Evolutionary conservation across 2,113 vertebrate genomes (phyloP).

Genomic region (Muscicapa adusta): DNA sequence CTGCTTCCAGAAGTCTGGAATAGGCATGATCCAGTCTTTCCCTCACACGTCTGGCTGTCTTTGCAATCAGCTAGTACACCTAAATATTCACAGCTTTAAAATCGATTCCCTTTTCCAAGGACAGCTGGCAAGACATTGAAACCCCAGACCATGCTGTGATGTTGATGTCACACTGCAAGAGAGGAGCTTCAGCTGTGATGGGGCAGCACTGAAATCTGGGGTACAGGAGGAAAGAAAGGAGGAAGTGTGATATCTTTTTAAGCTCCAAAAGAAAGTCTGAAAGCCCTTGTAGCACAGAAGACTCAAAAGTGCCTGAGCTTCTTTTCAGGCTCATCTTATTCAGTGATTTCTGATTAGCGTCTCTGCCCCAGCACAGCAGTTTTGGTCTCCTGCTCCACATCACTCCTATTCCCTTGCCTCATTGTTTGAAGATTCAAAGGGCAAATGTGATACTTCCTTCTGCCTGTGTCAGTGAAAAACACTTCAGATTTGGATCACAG

Average conservation of each 20-base stretch:
- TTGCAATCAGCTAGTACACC: not conserved
- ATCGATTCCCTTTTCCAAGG: conserved; percentile 12
- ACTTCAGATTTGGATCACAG: not conserved
- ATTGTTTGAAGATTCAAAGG: not conserved
- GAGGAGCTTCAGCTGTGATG: not conserved
- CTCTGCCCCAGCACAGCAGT: not conserved
- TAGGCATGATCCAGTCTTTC: conserved; percentile 3
- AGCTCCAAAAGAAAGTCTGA: not conserved
- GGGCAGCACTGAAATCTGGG: not conserved
- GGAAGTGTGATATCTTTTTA: not conserved
- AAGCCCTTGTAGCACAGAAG: not conserved
- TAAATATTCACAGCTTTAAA: conserved; percentile 10
- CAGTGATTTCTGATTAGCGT: not conserved
- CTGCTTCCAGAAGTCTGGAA: conserved; percentile 11
- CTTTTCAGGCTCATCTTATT: not conserved
- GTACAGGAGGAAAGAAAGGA: not conserved
- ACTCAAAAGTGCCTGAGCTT: not conserved
- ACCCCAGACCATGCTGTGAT: not conserved
- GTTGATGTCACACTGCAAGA: not conserved
- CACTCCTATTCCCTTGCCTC: not conserved
- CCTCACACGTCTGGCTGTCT: conserved; percentile 27
- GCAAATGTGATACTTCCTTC: not conserved
- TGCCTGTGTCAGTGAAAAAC: not conserved
- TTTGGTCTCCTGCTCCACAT: not conserved
- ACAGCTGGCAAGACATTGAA: not conserved